Base-by-base conservation (phyloP, 2,888 invertebrate genomes). In the Achlya flavicornis region DNA sequence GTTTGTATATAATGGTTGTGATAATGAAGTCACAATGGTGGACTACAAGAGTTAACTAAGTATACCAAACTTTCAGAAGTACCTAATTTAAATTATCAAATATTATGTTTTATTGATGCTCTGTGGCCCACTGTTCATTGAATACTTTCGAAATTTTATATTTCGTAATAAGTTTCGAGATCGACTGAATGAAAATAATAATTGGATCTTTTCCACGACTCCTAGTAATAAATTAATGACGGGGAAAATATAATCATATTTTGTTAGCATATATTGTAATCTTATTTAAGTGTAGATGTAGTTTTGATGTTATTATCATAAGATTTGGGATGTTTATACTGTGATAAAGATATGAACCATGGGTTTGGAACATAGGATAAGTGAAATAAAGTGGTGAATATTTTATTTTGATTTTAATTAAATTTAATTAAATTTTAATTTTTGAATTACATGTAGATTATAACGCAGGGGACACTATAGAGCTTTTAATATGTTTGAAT, bases 401-500 rank as follows among this genome's bases (percentile, higher is more conserved):
- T 19, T 53, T 53, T 53, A 4, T 19, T 53, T 53, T 53, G 2
- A 53, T 53, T 53, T n/a, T n/a, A n/a, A n/a, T n/a, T n/a, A n/a
- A n/a, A n/a, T n/a, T n/a, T n/a, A n/a, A n/a, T n/a, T n/a, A n/a
- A n/a, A n/a, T n/a, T n/a, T n/a, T n/a, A n/a, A n/a, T n/a, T n/a
- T n/a, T n/a, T n/a, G n/a, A 53, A 59, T 58, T 35, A 58, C 58
- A 71, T 65, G 61, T 77, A 76, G 64, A 62, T 68, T 68, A 48
- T 75, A 77, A 72, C 67, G 75, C 70, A 78, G 73, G 75, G 70
- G 74, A 73, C 75, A 81, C 66, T 75, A 73, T 70, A 68, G 71
- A 81, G 81, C 82, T 83, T 83, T 79, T 75, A 75, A 72, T 74
- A 78, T 79, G 74, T 81, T 80, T 70, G 70, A 81, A 75, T 81